Percentiles rank a stretch among this genome's conserved stretches.
phyloP scores from a whole-genome alignment of 2,797 vertebrate species.

The Odontamblyopus lacepedii region DNA sequence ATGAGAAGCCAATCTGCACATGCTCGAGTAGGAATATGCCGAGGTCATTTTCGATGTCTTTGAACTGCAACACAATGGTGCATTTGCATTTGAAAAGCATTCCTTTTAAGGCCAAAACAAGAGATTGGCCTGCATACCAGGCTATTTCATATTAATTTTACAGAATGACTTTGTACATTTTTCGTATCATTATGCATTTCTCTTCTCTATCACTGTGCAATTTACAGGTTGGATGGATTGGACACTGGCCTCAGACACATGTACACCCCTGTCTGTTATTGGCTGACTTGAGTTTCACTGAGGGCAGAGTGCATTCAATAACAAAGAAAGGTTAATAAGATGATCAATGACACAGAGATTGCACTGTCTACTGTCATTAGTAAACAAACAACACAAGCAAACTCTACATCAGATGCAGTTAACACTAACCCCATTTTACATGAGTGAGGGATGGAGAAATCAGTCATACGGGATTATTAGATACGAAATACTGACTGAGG shows the following conservation, averaged over 20 bases:
- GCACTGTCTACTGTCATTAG: slow-evolving; percentile 11
- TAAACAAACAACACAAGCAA: slow-evolving; percentile 27
- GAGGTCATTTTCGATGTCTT: slow-evolving; percentile 38
- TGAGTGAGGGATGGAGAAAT: slow-evolving; percentile 6
- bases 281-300: slow-evolving; percentile 50
- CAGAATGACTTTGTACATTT: not conserved
- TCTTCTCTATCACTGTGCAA: slow-evolving; percentile 4
- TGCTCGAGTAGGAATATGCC: slow-evolving; percentile 37
- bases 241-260: slow-evolving; percentile 7
- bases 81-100: slow-evolving; percentile 61
- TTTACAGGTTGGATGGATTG: slow-evolving; percentile 32
- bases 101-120: slow-evolving; percentile 13
- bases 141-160: not conserved
- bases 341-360: slow-evolving; percentile 58
- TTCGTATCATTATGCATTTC: not conserved
- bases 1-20: slow-evolving; percentile 29
- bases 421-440: slow-evolving; percentile 27
- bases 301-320: slow-evolving; percentile 40
- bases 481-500: not conserved
- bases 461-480: not conserved
- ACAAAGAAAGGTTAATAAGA: slow-evolving; percentile 66
- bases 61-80: slow-evolving; percentile 33
- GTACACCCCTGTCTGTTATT: slow-evolving; percentile 52
- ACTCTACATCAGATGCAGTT: slow-evolving; percentile 16
- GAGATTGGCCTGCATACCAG: not conserved